Evolutionary conservation across 2,113 vertebrate species (phyloP).

Genomic region (Ceyx melanurus): DNA sequence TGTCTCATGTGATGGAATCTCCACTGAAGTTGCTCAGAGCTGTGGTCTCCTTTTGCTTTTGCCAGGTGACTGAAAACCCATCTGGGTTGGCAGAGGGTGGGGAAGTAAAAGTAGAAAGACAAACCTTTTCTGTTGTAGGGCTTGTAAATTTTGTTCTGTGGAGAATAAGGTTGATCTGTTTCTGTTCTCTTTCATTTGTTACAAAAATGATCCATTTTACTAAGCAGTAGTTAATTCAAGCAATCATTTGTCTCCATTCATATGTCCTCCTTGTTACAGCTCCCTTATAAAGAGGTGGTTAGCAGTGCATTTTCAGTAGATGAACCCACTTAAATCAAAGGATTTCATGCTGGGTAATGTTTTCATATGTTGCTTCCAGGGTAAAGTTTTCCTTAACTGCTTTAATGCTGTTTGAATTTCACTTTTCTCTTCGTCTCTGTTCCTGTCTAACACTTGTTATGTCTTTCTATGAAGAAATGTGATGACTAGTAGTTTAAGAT

Average conservation of each 20-base stretch:
- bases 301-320: background rate
- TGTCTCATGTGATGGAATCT: background rate
- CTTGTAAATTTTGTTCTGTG: background rate
- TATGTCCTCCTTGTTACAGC: background rate
- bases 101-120: background rate
- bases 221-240: background rate
- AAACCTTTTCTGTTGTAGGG: background rate
- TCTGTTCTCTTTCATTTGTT: background rate
- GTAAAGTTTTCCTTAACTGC: background rate
- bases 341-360: background rate
- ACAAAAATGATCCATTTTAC: background rate
- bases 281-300: background rate
- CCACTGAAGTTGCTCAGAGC: slow-evolving; percentile 8
- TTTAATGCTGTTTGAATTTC: background rate
- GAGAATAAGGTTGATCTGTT: background rate
- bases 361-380: background rate
- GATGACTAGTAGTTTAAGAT: background rate
- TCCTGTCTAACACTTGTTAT: background rate
- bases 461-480: background rate
- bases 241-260: background rate
- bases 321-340: background rate
- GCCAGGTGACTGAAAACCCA: slow-evolving; percentile 25
- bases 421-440: background rate
- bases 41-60: slow-evolving; percentile 33
- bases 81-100: background rate